Evolutionary conservation across 1,140 invertebrate genomes (phyloP).

Genomic region (Pinna nobilis): DNA sequence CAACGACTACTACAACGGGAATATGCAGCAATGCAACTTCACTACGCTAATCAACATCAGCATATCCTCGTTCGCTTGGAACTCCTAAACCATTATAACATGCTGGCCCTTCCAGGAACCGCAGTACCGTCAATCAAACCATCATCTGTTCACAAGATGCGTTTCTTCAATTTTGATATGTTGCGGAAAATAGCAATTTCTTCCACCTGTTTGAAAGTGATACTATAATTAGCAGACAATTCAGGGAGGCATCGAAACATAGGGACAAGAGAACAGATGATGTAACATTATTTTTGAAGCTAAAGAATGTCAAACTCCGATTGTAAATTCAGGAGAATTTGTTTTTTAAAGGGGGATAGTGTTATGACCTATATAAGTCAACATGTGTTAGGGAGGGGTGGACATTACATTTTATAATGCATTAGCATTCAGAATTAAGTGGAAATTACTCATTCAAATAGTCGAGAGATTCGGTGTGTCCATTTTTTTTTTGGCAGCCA

Average conservation of each 20-base stretch:
- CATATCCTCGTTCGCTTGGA: background rate
- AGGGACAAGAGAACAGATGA: background rate
- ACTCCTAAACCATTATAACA: background rate
- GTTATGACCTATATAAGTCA: too few species aligned
- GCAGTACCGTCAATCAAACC: background rate
- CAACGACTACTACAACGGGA: background rate
- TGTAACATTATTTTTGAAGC: background rate
- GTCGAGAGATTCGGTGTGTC: too few species aligned
- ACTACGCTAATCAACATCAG: background rate
- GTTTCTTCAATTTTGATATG: background rate
- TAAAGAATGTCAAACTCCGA: too few species aligned
- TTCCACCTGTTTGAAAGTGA: background rate
- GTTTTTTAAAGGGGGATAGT: too few species aligned
- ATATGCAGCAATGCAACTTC: background rate
- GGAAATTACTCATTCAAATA: too few species aligned
- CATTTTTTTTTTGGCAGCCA: too few species aligned
- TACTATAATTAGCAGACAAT: background rate
- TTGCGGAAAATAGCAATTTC: background rate
- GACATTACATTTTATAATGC: too few species aligned
- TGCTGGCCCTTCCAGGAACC: background rate
- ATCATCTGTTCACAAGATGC: background rate
- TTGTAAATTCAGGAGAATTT: too few species aligned
- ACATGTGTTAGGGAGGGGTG: too few species aligned
- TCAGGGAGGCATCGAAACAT: background rate
- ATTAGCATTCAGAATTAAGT: too few species aligned